Evolutionary conservation across 2,888 invertebrate genomes (phyloP).

Genomic region (Panzeria rudis): DNA sequence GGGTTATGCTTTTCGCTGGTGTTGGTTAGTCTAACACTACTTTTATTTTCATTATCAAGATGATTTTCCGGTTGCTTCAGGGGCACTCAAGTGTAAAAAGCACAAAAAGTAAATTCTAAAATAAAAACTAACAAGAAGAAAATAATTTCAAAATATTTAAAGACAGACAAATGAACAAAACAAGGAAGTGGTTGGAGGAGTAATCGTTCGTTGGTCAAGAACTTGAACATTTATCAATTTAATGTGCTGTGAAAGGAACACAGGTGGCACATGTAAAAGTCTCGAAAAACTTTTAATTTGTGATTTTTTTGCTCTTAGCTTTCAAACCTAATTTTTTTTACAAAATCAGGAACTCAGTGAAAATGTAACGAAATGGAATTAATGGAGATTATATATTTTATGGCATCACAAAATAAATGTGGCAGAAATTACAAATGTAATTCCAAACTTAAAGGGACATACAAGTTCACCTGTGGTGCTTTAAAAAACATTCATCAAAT

Average conservation of each 20-base stretch:
- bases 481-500: no score
- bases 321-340: not conserved
- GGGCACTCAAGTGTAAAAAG: conserved; percentile 2
- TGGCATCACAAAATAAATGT: no score
- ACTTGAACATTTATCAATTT: not conserved
- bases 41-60: conserved; percentile 23
- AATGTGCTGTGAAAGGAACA: not conserved
- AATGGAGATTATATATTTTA: not conserved
- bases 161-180: not conserved
- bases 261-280: not conserved
- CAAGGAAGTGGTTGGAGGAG: not conserved
- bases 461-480: no score
- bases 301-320: not conserved
- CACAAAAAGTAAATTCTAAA: not conserved
- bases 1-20: not conserved
- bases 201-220: conserved; percentile 14
- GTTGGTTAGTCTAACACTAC: not conserved
- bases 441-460: not conserved
- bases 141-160: not conserved
- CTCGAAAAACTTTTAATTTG: conserved; percentile 3
- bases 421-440: no score
- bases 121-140: not conserved
- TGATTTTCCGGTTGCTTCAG: conserved; percentile 4
- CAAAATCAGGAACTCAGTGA: not conserved
- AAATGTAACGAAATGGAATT: not conserved